Evolutionary conservation across 1,140 invertebrate species (phyloP).

Genomic region (Trachymyrmex cornetzi): DNA sequence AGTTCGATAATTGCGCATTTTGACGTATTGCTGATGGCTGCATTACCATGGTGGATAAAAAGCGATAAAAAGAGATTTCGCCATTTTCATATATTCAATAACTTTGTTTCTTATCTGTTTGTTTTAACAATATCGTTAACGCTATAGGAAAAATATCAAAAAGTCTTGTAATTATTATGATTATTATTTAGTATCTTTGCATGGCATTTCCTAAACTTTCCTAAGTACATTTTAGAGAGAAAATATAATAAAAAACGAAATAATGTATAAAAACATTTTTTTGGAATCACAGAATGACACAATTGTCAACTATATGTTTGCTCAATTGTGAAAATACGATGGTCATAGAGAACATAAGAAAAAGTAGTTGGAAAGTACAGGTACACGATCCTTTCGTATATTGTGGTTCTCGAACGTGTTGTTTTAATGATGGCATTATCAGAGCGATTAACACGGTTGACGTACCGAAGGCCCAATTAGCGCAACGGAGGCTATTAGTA

Average conservation of each 20-base stretch:
- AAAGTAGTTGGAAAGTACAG: neutral
- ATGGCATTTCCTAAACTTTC: neutral
- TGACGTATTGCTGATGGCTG: neutral
- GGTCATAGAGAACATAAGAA: neutral
- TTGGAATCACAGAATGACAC: neutral
- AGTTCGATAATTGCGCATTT: slow-evolving; percentile 35
- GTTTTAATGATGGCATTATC: slow-evolving; percentile 59
- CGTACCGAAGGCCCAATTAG: slow-evolving; percentile 55
- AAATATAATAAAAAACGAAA: neutral
- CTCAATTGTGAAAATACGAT: neutral
- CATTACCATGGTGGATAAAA: neutral
- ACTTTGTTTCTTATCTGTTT: neutral
- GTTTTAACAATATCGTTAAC: neutral
- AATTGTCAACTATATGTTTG: neutral
- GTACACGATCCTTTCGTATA: neutral
- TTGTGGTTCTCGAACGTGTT: slow-evolving; percentile 22
- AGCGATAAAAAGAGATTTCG: neutral
- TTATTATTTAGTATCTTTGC: neutral
- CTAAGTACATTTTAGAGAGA: neutral
- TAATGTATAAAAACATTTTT: neutral
- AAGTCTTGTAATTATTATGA: neutral
- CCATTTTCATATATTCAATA: neutral
- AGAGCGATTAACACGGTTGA: slow-evolving; percentile 52
- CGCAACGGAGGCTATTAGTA: slow-evolving; percentile 60
- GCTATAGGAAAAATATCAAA: neutral